Percentiles rank a stretch among this genome's conserved stretches.
Conservation (phyloP, 2,888 invertebrate genomes). For the Encarsia formosa region DNA sequence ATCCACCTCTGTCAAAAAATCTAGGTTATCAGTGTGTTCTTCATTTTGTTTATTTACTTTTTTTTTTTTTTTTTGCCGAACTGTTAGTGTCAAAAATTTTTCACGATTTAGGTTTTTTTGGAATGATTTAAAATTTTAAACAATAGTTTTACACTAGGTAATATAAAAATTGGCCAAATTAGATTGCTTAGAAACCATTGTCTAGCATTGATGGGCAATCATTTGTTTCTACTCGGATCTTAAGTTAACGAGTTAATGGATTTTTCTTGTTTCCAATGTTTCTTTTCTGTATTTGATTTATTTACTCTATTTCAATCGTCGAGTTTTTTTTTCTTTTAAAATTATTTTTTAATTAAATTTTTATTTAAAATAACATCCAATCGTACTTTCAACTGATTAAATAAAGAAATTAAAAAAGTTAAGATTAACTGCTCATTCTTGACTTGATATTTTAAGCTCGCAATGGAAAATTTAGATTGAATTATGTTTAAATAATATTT, state of each 20-base stretch:
- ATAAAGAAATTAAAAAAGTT: too few relatives aligned
- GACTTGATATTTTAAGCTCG: too few relatives aligned
- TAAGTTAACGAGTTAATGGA: conserved; percentile 32
- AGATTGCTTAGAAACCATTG: conserved; percentile 19
- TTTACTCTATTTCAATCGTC: too few relatives aligned
- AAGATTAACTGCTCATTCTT: too few relatives aligned
- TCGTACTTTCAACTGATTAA: too few relatives aligned
- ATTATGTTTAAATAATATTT: too few relatives aligned
- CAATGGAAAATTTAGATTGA: too few relatives aligned
- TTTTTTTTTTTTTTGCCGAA: neutral
- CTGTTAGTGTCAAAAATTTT: neutral
- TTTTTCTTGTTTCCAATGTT: conserved; percentile 29
- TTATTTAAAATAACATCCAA: too few relatives aligned
- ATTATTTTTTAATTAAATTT: too few relatives aligned
- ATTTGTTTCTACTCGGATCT: conserved; percentile 20
- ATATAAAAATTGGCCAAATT: neutral
- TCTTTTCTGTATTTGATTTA: neutral
- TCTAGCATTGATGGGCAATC: conserved; percentile 6
- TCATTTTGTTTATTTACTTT: neutral
- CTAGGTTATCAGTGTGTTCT: conserved; percentile 1
- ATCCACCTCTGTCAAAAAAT: conserved; percentile 4
- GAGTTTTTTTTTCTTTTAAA: neutral
- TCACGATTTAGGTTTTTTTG: too few relatives aligned
- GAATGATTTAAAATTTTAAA: too few relatives aligned
- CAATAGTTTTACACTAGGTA: too few relatives aligned